These are phyloP conservation scores for Tineola bisselliella DNA, from an alignment of 2,888 invertebrate genomes.

Conservation along the genomic window DNA sequence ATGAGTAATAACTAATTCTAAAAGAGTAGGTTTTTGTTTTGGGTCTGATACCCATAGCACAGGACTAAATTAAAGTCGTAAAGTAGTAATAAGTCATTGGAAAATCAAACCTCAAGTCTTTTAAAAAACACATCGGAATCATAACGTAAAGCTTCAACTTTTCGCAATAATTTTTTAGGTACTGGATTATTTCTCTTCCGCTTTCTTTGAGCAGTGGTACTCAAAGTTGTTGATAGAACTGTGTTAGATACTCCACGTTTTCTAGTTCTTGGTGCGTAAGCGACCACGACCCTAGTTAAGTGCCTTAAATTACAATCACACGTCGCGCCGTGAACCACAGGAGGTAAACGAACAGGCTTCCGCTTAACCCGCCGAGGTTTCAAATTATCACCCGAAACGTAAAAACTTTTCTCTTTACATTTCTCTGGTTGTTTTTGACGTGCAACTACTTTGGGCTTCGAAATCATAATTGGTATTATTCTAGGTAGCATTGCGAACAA, in stretches of 20 bases:
- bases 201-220: conserved; percentile 39
- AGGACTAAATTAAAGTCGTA: too few relatives aligned
- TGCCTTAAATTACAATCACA: conserved; percentile 51
- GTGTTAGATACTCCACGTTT: conserved; percentile 45
- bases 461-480: conserved; percentile 53
- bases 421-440: conserved; percentile 24
- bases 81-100: too few relatives aligned
- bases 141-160: conserved; percentile 30
- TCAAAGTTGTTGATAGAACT: conserved; percentile 43
- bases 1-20: too few relatives aligned
- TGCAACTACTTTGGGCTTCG: conserved; percentile 42
- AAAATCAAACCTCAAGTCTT: conserved; percentile 46
- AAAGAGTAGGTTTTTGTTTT: too few relatives aligned
- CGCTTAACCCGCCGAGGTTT: conserved; percentile 27
- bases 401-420: conserved; percentile 30
- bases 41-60: too few relatives aligned
- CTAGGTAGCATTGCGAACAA: conserved; percentile 15
- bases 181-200: conserved; percentile 31
- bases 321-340: conserved; percentile 22
- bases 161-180: conserved; percentile 31
- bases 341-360: conserved; percentile 30
- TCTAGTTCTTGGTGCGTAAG: conserved; percentile 40
- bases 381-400: conserved; percentile 36
- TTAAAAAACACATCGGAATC: conserved; percentile 50
- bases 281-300: conserved; percentile 44